These are phyloP conservation scores for Seladonia tumulorum DNA, from an alignment of 2,888 invertebrate species.

Conservation along the genomic window DNA sequence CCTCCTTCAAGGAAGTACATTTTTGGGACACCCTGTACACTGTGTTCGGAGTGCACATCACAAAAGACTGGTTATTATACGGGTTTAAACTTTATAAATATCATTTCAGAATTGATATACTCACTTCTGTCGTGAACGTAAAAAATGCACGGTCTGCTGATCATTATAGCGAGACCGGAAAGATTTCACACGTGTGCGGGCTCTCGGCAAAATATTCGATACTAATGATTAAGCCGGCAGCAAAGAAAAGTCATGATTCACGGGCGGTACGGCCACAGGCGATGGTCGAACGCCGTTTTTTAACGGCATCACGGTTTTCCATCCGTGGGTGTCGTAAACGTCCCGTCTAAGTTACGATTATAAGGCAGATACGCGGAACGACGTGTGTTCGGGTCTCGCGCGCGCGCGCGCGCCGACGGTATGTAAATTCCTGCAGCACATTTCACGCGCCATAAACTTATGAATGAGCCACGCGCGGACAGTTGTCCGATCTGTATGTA, in stretches of 20 bases:
- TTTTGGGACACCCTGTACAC: no score
- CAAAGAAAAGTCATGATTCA: slow-evolving; percentile 7
- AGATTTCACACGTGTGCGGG: no score
- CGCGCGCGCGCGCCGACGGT: slow-evolving; percentile 20
- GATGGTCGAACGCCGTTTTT: slow-evolving; percentile 15
- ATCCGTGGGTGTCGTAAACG: slow-evolving; percentile 46
- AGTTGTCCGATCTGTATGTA: slow-evolving; percentile 43
- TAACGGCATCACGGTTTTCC: slow-evolving; percentile 31
- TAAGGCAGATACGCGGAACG: slow-evolving; percentile 25
- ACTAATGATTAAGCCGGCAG: background rate
- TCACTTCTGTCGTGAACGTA: no score
- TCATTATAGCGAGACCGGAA: no score
- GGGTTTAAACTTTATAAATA: no score
- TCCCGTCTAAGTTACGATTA: slow-evolving; percentile 53
- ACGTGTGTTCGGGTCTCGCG: slow-evolving; percentile 7
- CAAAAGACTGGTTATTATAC: no score
- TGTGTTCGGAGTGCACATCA: no score
- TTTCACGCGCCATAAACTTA: slow-evolving; percentile 71
- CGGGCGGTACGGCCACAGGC: background rate
- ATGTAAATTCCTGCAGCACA: slow-evolving; percentile 57
- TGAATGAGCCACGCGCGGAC: slow-evolving; percentile 52
- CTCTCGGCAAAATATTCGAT: no score
- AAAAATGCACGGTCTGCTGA: no score
- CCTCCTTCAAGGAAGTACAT: no score
- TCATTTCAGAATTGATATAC: no score